Evolutionary conservation across 2,888 invertebrate genomes (phyloP).

Genomic region (Shargacucullia verbasci): DNA sequence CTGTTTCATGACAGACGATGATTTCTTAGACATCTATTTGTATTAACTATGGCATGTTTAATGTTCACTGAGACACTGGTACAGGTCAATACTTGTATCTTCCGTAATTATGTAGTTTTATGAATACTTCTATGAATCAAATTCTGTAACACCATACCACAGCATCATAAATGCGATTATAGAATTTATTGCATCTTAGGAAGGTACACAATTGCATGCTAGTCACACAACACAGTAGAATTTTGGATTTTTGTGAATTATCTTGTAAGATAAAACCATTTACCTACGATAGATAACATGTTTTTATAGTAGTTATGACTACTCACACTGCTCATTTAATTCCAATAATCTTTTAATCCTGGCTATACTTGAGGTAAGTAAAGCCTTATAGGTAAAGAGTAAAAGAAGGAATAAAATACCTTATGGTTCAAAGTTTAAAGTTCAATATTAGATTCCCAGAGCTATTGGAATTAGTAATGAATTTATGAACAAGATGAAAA

Average conservation of each 20-base stretch:
- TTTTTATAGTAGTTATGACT: constrained; percentile 11
- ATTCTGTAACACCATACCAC: not conserved
- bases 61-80: constrained; percentile 16
- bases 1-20: constrained; percentile 31
- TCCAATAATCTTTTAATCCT: no score
- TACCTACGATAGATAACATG: constrained; percentile 25
- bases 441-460: no score
- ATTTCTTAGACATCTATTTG: constrained; percentile 22
- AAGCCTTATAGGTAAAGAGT: no score
- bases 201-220: constrained; percentile 31
- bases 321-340: no score
- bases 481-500: no score
- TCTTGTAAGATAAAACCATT: constrained; percentile 23
- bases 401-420: no score
- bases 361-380: no score
- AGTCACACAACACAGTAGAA: constrained; percentile 2
- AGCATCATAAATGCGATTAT: constrained; percentile 5
- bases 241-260: constrained; percentile 26
- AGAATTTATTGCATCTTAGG: constrained; percentile 1
- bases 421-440: no score
- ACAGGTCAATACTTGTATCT: not conserved
- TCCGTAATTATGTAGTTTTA: constrained; percentile 9
- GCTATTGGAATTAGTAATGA: no score
- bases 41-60: constrained; percentile 14
- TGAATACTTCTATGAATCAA: not conserved